Evolutionary conservation across 2,888 invertebrate species (phyloP), one percentile per base, ranked within the genome.

Genomic region (Ferrisia virgata): DNA sequence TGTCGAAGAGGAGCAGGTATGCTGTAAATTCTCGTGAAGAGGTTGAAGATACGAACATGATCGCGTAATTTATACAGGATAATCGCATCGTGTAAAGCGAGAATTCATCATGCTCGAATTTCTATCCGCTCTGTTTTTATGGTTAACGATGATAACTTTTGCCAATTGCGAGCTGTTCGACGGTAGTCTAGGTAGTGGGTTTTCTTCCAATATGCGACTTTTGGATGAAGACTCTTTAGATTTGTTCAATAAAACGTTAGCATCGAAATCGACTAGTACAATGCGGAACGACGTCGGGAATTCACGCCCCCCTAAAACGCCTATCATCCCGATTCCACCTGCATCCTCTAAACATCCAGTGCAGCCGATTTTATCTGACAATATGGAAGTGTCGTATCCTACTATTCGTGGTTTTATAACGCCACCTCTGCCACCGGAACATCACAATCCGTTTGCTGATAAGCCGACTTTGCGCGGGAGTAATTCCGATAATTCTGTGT

Each of bases 401-500:
- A 95, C 95, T 28, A 93, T 94, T 40, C 90, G 95, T 85, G 91
- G 93, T 15, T 93, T 94, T 88, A 93, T 94, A 89, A 95, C 95
- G 0, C 95, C 95, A 0, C 95, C 95, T 0, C 89, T 95, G 86
- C 95, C 95, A 15, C 94, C 94, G 9, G 95, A 95, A 89, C 94
- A 94, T 88, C 94, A 95, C 89, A 72, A 72, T 76, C 95, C 95
- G 0, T 95, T 95, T 88, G 95, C 95, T n/a, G 95, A 95, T 88
- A 95, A 95, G 89, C 95, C 95, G 82, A 96, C 95, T 78, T 90
- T 96, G 85, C 91, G 95, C 87, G 94, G 94, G 87, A 91, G 92
- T n/a, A 91, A 92, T 87, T 91, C 91, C 43, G 92, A 92, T 69
- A 89, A 89, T 80, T 91, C 91, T 87, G 93, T 92, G 87, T 92